Evolutionary conservation across 2,888 invertebrate genomes (phyloP).

Genomic region (Andrena hattorfiana): DNA sequence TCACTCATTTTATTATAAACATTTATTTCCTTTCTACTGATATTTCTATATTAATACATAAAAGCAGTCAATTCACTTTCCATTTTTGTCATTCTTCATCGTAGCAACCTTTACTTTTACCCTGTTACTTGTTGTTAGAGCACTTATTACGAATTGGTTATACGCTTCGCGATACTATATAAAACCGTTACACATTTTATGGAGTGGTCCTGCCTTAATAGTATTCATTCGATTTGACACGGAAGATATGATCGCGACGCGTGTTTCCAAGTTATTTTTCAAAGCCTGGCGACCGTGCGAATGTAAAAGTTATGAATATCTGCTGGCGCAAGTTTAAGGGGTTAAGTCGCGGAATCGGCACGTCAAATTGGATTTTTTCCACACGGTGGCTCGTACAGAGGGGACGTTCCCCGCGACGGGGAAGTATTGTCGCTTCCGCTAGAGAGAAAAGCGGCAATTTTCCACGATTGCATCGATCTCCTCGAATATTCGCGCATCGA

Average conservation of each 20-base stretch:
- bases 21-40: too few relatives aligned
- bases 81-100: not conserved
- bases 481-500: conserved; percentile 55
- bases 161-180: not conserved
- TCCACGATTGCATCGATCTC: conserved; percentile 66
- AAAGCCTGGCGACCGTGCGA: not conserved
- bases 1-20: too few relatives aligned
- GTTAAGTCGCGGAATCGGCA: conserved; percentile 73
- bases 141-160: too few relatives aligned
- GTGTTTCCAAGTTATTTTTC: conserved; percentile 36
- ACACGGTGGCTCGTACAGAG: conserved; percentile 55
- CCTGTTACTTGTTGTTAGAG: not conserved
- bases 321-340: conserved; percentile 62
- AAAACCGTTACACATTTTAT: not conserved
- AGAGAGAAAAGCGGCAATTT: conserved; percentile 64
- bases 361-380: conserved; percentile 77
- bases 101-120: not conserved
- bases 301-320: conserved; percentile 53
- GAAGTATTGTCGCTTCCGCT: conserved; percentile 67
- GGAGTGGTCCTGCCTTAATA: not conserved
- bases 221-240: conserved; percentile 25
- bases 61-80: not conserved
- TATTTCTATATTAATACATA: not conserved
- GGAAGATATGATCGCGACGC: not conserved
- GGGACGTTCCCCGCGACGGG: conserved; percentile 42